Base-by-base conservation (phyloP, 1,140 invertebrate species). In the Tyrophagus putrescentiae region DNA sequence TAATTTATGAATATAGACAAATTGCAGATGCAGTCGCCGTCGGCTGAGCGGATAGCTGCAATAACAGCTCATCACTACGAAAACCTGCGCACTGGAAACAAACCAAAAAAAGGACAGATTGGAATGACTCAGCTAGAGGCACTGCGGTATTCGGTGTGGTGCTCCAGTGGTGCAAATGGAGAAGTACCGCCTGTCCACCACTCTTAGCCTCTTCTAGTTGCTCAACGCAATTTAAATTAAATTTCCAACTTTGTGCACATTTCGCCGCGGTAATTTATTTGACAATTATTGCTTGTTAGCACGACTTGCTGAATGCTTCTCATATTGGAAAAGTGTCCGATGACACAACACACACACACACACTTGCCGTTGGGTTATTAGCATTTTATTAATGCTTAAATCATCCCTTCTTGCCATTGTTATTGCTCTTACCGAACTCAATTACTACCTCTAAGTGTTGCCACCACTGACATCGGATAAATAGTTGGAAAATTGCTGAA, bases 331-430 rank as follows among this genome's bases (percentile, higher is more conserved):
- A n/a, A 48, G 45, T 48, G 45, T 48, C 45, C 45, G 45, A 48
- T 6, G 45, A 48, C 45, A 48, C 18, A 25, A 21, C 13, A 29
- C 31, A 7, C 7, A 6, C 45, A 18, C 45, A 48, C 18, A 39
- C 21, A 39, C 21, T 13, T 13, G 45, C 45, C 45, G 31, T n/a
- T n/a, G n/a, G n/a, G n/a, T n/a, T 39, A 39, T 48, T 48, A 48
- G 45, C 45, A 48, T 48, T 48, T 18, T 29, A 48, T 18, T 48
- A 48, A 48, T 48, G 31, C 45, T 29, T 48, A 48, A 48, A 29
- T 48, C 31, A 48, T 48, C 6, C 21, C 45, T 29, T 25, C 45
- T 7, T 29, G 45, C 45, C 21, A 48, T 48, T 48, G 45, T 48
- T 48, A 18, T 18, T 18, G 31, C 45, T 48, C 9, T 48, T 48